Conservation (phyloP, 2,888 invertebrate species). For the Nudaria mundana region DNA sequence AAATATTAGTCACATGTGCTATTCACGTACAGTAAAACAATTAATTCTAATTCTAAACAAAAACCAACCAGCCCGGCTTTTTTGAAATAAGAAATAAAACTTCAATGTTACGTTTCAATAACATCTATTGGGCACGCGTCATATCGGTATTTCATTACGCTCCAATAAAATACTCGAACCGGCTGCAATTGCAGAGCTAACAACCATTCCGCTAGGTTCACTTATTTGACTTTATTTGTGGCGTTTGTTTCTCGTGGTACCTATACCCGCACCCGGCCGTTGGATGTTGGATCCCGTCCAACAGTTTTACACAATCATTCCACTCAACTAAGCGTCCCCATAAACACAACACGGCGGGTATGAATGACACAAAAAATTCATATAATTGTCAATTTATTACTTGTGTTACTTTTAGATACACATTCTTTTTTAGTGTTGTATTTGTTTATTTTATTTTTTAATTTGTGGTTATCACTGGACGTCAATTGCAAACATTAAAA, state of each 20-base stretch:
- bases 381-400: conserved; percentile 74
- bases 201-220: conserved; percentile 53
- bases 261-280: conserved; percentile 55
- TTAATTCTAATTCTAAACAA: too few relatives aligned
- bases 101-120: conserved; percentile 3
- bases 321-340: conserved; percentile 80
- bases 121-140: conserved; percentile 17
- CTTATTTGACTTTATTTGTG: conserved; percentile 77
- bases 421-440: too few relatives aligned
- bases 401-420: conserved; percentile 52
- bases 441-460: too few relatives aligned
- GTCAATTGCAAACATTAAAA: too few relatives aligned
- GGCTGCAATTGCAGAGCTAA: conserved; percentile 34
- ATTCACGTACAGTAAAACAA: too few relatives aligned
- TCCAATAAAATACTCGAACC: conserved; percentile 37
- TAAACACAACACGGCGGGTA: conserved; percentile 78
- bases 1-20: too few relatives aligned
- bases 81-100: too few relatives aligned
- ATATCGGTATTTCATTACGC: conserved; percentile 37
- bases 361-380: conserved; percentile 75
- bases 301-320: conserved; percentile 81
- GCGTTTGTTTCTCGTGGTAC: conserved; percentile 67
- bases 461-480: too few relatives aligned
- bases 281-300: conserved; percentile 77
- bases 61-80: too few relatives aligned